Conservation (phyloP, 2,888 invertebrate species). For the Pterobdella sp. region DNA sequence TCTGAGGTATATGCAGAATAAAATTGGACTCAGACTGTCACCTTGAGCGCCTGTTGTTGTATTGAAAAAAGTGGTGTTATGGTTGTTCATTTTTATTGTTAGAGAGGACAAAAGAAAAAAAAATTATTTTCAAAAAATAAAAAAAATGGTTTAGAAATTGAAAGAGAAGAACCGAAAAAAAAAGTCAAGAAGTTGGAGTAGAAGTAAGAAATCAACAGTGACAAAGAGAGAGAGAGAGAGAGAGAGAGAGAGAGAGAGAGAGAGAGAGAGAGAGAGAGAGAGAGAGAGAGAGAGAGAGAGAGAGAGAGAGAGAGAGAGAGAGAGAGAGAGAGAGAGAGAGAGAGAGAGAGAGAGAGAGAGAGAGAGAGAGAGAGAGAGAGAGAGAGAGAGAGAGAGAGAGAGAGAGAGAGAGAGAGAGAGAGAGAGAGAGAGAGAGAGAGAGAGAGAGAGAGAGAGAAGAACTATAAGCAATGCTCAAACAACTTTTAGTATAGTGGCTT, state of each 20-base stretch:
- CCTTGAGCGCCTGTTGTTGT: too few relatives aligned
- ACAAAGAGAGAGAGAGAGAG: neutral
- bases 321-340: conserved; percentile 7
- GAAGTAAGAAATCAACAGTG: neutral
- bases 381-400: conserved; percentile 5
- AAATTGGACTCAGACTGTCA: too few relatives aligned
- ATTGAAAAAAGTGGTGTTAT: too few relatives aligned
- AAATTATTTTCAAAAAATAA: neutral
- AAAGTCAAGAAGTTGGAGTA: neutral
- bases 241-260: neutral
- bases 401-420: conserved; percentile 9
- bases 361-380: too few relatives aligned
- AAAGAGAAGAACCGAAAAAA: conserved; percentile 4
- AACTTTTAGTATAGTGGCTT: neutral
- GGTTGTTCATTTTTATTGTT: too few relatives aligned
- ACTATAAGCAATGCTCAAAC: neutral
- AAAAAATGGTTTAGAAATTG: neutral
- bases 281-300: conserved; percentile 1
- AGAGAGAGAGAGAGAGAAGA: neutral
- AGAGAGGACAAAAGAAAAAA: neutral
- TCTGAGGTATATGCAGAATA: too few relatives aligned
- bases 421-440: conserved; percentile 1
- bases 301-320: neutral
- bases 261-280: conserved; percentile 9
- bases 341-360: conserved; percentile 3